phyloP scores from a whole-genome alignment of 2,888 invertebrate species.

The Platycheirus albimanus region DNA sequence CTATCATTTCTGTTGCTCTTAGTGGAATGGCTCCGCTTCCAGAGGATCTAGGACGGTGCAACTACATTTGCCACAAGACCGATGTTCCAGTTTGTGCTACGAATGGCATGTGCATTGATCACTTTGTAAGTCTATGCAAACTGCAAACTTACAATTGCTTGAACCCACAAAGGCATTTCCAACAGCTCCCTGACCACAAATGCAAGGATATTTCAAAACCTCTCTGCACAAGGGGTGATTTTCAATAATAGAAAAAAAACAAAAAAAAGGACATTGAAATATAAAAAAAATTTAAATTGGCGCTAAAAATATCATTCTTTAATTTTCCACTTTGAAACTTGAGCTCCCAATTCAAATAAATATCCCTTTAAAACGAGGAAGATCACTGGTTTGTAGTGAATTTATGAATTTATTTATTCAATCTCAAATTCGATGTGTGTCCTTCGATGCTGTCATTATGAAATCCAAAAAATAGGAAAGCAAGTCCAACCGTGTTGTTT shows the following conservation, averaged over 20 bases:
- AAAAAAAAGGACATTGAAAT: too few species aligned
- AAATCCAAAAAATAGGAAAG: too few species aligned
- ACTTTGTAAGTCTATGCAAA: slow-evolving; percentile 79
- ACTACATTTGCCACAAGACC: slow-evolving; percentile 51
- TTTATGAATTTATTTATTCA: too few species aligned
- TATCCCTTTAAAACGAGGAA: too few species aligned
- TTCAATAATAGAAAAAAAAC: neutral
- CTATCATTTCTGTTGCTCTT: slow-evolving; percentile 29
- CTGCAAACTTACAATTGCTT: slow-evolving; percentile 79
- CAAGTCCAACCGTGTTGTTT: too few species aligned
- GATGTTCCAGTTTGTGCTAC: slow-evolving; percentile 77
- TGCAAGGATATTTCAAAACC: slow-evolving; percentile 72
- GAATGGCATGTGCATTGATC: slow-evolving; percentile 78
- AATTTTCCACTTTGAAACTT: too few species aligned
- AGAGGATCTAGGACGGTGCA: slow-evolving; percentile 38
- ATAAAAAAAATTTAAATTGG: too few species aligned
- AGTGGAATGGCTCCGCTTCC: slow-evolving; percentile 44
- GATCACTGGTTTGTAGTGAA: too few species aligned
- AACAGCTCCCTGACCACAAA: slow-evolving; percentile 76
- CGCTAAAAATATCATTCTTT: too few species aligned
- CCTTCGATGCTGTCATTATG: too few species aligned
- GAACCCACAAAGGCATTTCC: slow-evolving; percentile 77
- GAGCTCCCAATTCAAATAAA: too few species aligned
- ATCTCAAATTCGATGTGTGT: too few species aligned
- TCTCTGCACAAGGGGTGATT: slow-evolving; percentile 51